phyloP scores from a whole-genome alignment of 2,888 invertebrate species.

The Noctuana brunneofusca region DNA sequence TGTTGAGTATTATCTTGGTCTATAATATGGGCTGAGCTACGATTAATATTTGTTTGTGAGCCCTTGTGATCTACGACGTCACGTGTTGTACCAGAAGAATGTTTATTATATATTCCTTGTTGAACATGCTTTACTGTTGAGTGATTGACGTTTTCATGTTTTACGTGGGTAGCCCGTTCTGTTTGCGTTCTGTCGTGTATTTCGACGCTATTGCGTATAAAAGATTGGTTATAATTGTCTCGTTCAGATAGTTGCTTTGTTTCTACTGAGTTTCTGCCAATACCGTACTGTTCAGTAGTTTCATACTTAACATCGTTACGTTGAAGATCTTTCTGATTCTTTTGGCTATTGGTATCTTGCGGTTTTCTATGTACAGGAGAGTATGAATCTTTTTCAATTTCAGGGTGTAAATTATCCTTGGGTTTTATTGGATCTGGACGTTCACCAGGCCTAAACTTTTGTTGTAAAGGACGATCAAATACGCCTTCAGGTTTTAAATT shows the following conservation, averaged over 20 bases:
- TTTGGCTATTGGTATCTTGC: slow-evolving; percentile 37
- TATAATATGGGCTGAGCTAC: slow-evolving; percentile 61
- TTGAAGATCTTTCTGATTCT: slow-evolving; percentile 10
- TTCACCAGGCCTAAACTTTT: slow-evolving; percentile 3
- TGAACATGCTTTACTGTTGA: slow-evolving; percentile 47
- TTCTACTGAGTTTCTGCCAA: slow-evolving; percentile 54
- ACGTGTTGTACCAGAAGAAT: slow-evolving; percentile 48
- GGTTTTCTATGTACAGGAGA: slow-evolving; percentile 34
- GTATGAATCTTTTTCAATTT: slow-evolving; percentile 63
- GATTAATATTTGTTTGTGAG: slow-evolving; percentile 74
- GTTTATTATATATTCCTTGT: slow-evolving; percentile 51
- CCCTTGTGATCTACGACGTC: slow-evolving; percentile 46
- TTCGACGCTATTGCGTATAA: slow-evolving; percentile 43
- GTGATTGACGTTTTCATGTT: slow-evolving; percentile 39
- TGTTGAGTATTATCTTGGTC: slow-evolving; percentile 48
- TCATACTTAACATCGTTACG: slow-evolving; percentile 52
- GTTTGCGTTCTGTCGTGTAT: slow-evolving; percentile 48
- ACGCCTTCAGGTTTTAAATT: slow-evolving; percentile 82
- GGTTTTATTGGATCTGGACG: background rate
- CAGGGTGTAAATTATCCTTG: slow-evolving; percentile 43
- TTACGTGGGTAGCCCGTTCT: slow-evolving; percentile 46
- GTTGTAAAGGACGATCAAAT: slow-evolving; percentile 61
- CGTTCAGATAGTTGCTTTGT: slow-evolving; percentile 51
- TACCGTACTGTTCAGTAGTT: slow-evolving; percentile 42
- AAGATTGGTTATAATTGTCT: slow-evolving; percentile 9